Conservation (phyloP, 2,888 invertebrate genomes). For the Augochlorella aurata region DNA sequence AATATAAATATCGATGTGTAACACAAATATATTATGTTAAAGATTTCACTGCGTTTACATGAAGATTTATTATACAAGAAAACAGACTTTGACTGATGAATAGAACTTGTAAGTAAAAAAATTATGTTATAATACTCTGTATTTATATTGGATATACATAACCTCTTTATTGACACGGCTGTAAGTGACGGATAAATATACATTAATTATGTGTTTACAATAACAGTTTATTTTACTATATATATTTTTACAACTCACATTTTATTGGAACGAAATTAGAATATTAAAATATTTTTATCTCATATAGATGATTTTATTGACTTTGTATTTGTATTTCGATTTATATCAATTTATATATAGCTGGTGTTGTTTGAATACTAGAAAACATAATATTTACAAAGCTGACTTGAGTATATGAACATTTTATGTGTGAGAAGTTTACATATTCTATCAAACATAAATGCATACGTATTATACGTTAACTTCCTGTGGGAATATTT, state of each 20-base stretch:
- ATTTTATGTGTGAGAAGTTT: slow-evolving; percentile 10
- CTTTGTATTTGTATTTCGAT: slow-evolving; percentile 24
- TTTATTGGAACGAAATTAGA: slow-evolving; percentile 34
- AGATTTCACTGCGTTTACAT: neutral
- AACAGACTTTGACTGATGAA: neutral
- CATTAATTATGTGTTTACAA: neutral
- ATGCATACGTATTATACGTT: slow-evolving; percentile 44
- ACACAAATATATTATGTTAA: slow-evolving; percentile 3
- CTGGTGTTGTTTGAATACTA: slow-evolving; percentile 23
- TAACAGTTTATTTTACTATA: slow-evolving; percentile 39
- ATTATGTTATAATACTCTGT: slow-evolving; percentile 2
- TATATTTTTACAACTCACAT: slow-evolving; percentile 38
- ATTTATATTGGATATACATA: slow-evolving; percentile 19
- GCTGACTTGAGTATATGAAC: slow-evolving; percentile 16
- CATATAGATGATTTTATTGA: slow-evolving; percentile 37
- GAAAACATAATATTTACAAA: slow-evolving; percentile 44
- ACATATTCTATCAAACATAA: slow-evolving; percentile 33
- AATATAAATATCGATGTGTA: neutral
- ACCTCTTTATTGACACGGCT: slow-evolving; percentile 29
- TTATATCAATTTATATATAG: neutral
- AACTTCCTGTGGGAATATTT: neutral
- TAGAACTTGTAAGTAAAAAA: slow-evolving; percentile 30
- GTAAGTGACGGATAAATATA: neutral
- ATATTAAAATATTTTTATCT: slow-evolving; percentile 51
- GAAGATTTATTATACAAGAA: neutral